Percentiles rank a stretch among this genome's conserved stretches.
phyloP scores from a whole-genome alignment of 2,888 invertebrate genomes.

The Harpalus rubripes region DNA sequence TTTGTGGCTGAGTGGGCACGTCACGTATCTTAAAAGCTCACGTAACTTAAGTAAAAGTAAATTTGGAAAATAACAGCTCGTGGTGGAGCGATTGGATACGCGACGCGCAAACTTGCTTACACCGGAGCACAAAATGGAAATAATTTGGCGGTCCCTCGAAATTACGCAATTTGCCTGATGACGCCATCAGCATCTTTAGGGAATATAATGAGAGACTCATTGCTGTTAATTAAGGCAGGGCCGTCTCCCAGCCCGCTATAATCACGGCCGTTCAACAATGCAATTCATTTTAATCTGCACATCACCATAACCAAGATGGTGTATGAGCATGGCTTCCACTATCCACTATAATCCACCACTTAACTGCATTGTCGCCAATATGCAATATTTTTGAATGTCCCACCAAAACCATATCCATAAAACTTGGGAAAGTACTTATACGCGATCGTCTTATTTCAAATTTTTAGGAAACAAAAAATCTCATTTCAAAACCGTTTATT shows the following conservation, averaged over 20 bases:
- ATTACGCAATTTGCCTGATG: conserved; percentile 67
- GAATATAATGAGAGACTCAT: conserved; percentile 65
- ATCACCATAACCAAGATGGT: conserved; percentile 40
- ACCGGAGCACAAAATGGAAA: conserved; percentile 59
- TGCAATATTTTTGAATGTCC: neutral
- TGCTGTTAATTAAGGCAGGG: conserved; percentile 64
- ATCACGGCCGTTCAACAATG: conserved; percentile 58
- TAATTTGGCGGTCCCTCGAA: conserved; percentile 65
- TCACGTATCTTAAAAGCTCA: conserved; percentile 47
- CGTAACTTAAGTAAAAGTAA: conserved; percentile 64
- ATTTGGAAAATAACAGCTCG: conserved; percentile 59
- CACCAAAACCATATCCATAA: neutral
- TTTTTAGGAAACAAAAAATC: too few species aligned
- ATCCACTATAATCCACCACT: neutral
- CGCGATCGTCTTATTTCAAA: too few species aligned
- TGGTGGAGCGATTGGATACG: conserved; percentile 50
- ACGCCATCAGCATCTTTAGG: conserved; percentile 66
- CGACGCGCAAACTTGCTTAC: conserved; percentile 55
- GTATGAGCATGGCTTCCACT: neutral
- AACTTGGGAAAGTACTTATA: too few species aligned
- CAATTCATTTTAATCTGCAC: conserved; percentile 62
- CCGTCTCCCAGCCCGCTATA: conserved; percentile 45
- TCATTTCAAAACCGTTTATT: too few species aligned
- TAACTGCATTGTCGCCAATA: conserved; percentile 17
- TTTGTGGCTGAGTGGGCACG: neutral